Evolutionary conservation across 2,888 invertebrate species (phyloP).

Genomic region (Dendrolimus houi): DNA sequence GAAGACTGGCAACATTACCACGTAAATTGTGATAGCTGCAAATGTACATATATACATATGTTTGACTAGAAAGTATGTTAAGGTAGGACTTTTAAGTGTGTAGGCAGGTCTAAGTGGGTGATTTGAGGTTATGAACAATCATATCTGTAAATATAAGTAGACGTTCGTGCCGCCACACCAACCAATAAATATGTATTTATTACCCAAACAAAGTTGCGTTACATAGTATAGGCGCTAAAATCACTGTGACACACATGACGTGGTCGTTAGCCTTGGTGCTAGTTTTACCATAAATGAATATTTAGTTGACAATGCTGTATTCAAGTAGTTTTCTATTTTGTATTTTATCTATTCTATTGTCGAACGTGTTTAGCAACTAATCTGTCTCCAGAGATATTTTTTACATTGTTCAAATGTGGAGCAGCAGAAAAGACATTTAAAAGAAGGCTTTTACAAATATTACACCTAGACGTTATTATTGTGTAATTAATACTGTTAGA

Average conservation of each 20-base stretch:
- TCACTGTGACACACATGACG: conserved; percentile 30
- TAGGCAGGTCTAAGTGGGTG: background rate
- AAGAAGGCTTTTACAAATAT: background rate
- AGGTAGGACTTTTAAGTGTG: background rate
- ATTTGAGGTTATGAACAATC: background rate
- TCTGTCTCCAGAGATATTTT: conserved; percentile 13
- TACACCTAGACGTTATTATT: background rate
- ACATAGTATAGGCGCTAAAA: conserved; percentile 25
- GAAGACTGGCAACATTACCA: too few relatives aligned
- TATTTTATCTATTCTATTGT: conserved; percentile 25
- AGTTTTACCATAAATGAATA: conserved; percentile 45
- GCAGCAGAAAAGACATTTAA: background rate
- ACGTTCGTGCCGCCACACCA: background rate
- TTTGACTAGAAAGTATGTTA: background rate
- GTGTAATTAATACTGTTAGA: background rate
- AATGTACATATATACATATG: background rate
- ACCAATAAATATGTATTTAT: background rate
- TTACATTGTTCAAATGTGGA: conserved; percentile 11
- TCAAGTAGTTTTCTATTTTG: conserved; percentile 17
- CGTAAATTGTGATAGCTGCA: too few relatives aligned
- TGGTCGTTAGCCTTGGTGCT: conserved; percentile 35
- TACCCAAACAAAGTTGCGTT: conserved; percentile 7
- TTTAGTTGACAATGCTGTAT: conserved; percentile 31
- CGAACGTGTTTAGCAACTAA: conserved; percentile 19
- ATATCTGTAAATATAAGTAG: background rate